Conservation (phyloP, 2,888 invertebrate species). For the Baronia brevicornis region DNA sequence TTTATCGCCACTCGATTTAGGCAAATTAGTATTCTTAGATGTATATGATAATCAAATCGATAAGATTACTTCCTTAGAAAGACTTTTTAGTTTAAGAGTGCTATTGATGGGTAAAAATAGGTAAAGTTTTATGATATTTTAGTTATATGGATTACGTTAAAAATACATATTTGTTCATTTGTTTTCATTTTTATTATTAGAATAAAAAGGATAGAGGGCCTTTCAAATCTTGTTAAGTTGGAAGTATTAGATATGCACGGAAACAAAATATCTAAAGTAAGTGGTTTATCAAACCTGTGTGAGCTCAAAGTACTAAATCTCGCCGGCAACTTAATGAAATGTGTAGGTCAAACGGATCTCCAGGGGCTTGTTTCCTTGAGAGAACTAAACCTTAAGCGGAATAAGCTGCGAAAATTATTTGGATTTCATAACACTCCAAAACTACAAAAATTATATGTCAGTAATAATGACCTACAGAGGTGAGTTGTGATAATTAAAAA, state of each 20-base stretch:
- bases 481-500: slow-evolving; percentile 24
- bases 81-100: slow-evolving; percentile 86
- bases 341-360: slow-evolving; percentile 85
- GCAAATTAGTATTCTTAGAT: slow-evolving; percentile 92
- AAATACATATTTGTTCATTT: background rate
- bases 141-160: background rate
- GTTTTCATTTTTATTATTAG: slow-evolving; percentile 52
- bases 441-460: slow-evolving; percentile 86
- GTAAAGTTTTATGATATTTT: slow-evolving; percentile 43
- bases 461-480: slow-evolving; percentile 85
- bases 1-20: slow-evolving; percentile 71
- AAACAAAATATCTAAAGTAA: slow-evolving; percentile 87
- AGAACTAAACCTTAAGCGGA: slow-evolving; percentile 92
- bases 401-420: slow-evolving; percentile 84
- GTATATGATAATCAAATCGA: slow-evolving; percentile 96
- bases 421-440: slow-evolving; percentile 87
- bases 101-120: slow-evolving; percentile 94
- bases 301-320: slow-evolving; percentile 93
- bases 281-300: slow-evolving; percentile 79
- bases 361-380: slow-evolving; percentile 85
- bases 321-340: slow-evolving; percentile 92
- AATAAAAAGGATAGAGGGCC: slow-evolving; percentile 85
- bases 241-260: slow-evolving; percentile 96
- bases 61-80: slow-evolving; percentile 85
- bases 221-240: slow-evolving; percentile 82